Conservation (phyloP, 2,797 vertebrate species). For the Rachycentron canadum region DNA sequence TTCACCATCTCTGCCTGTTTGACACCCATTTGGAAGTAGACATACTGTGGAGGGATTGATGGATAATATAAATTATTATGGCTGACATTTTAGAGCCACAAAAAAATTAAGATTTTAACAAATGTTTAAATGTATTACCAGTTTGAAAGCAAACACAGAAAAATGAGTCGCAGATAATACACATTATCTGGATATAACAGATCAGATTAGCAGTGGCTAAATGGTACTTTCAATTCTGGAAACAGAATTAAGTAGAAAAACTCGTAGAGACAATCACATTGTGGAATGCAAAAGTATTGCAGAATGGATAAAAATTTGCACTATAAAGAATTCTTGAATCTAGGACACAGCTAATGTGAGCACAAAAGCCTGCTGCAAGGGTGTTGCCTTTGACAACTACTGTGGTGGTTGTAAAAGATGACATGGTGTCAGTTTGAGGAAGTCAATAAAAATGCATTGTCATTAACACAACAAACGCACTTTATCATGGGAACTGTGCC, state of each 20-base stretch:
- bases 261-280: no score
- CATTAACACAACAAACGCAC: neutral
- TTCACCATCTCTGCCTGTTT: constrained; percentile 89
- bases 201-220: neutral
- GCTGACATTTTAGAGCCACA: neutral
- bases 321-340: no score
- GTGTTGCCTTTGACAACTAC: neutral
- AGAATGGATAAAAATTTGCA: neutral
- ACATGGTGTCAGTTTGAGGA: constrained; percentile 34
- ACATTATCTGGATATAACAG: neutral
- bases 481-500: neutral
- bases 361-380: neutral
- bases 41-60: constrained; percentile 85
- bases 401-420: neutral
- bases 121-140: neutral
- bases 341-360: neutral
- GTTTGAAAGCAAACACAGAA: neutral
- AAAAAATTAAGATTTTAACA: neutral
- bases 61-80: constrained; percentile 1
- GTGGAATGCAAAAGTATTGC: neutral
- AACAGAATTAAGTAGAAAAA: no score
- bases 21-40: constrained; percentile 95
- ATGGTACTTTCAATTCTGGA: neutral
- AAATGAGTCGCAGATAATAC: no score
- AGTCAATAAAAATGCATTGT: constrained; percentile 36